Base-by-base conservation (phyloP, 2,797 vertebrate species). In the Dallia pectoralis region DNA sequence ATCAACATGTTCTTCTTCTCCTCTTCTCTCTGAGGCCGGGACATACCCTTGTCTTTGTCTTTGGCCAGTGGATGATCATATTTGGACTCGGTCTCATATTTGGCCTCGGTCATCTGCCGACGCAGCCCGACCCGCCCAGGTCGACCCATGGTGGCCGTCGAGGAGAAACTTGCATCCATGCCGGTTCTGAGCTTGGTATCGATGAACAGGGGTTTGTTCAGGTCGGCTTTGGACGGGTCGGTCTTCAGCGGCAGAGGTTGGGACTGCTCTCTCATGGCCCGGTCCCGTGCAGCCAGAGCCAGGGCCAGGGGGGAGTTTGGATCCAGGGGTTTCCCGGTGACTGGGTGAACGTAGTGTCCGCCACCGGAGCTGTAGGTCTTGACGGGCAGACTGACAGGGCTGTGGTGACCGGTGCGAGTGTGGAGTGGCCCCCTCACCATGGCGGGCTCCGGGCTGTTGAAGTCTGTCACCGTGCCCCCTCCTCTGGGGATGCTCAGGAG, bases 241-340 rank as follows among this genome's bases (percentile, higher is more conserved):
- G 71, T 88, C 74, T 89, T 89, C 18, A 87, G 79, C 0, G 85
- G 80, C 61, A 86, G 77, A n/a, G 88, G 86, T 79, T 94, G 94
- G 1, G 93, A 91, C 87, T 94, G 93, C 67, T 96, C 95, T 72
- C 95, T 94, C 90, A 96, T 92, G 85, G 95, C 95, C 84, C 94
- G 88, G 83, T 96, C 95, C 89, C 95, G 89, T 44, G 95, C 95
- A 0, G 95, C 96, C 62, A 96, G 92, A 0, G 94, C 95, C 25
- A 96, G 91, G 74, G 95, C 95, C 87, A 96, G 87, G 0, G 95
- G 95, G 0, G 95, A 96, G 87, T 94, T 96, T 40, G 95, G 95
- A 77, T 96, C 95, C 36, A 96, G 84, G 9, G 95, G 91, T 82
- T 96, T 93, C 67, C 95, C 95, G 0, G 95, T 96, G 74, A 96